Evolutionary conservation across 1,140 invertebrate genomes (phyloP).

Genomic region (Drosophila repleta): DNA sequence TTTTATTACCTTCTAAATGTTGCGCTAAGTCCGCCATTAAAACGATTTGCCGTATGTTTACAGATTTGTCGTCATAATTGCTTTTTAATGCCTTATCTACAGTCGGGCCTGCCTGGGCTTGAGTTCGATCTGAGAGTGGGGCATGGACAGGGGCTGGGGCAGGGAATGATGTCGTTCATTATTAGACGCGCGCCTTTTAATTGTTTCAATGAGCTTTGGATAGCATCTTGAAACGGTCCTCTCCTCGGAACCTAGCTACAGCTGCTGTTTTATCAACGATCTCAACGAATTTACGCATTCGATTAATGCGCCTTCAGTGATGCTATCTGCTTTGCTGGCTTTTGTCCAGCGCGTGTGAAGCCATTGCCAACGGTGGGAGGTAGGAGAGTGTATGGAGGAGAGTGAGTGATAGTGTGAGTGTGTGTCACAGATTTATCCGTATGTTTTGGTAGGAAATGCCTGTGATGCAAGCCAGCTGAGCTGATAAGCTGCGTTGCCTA

Average conservation of each 20-base stretch:
- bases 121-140: slow-evolving; percentile 8
- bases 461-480: slow-evolving; percentile 38
- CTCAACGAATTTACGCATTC: slow-evolving; percentile 65
- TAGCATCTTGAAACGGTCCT: slow-evolving; percentile 42
- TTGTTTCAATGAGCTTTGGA: slow-evolving; percentile 63
- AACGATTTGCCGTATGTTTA: slow-evolving; percentile 79
- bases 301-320: slow-evolving; percentile 45
- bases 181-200: slow-evolving; percentile 49
- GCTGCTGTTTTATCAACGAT: slow-evolving; percentile 53
- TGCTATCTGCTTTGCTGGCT: slow-evolving; percentile 2
- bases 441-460: slow-evolving; percentile 25
- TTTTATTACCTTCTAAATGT: slow-evolving; percentile 83
- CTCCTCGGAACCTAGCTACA: slow-evolving; percentile 9
- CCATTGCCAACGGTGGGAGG: slow-evolving; percentile 3
- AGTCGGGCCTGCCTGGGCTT: slow-evolving; percentile 32
- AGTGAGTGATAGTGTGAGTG: too few relatives aligned
- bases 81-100: slow-evolving; percentile 81
- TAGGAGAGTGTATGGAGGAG: neutral
- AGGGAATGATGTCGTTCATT: slow-evolving; percentile 38
- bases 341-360: slow-evolving; percentile 32
- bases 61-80: slow-evolving; percentile 83
- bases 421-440: slow-evolving; percentile 40
- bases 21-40: slow-evolving; percentile 82
- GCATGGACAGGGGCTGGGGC: neutral
- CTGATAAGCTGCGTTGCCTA: slow-evolving; percentile 2